Evolutionary conservation across 2,113 vertebrate genomes (phyloP).

Genomic region (Hydrolagus affinis): DNA sequence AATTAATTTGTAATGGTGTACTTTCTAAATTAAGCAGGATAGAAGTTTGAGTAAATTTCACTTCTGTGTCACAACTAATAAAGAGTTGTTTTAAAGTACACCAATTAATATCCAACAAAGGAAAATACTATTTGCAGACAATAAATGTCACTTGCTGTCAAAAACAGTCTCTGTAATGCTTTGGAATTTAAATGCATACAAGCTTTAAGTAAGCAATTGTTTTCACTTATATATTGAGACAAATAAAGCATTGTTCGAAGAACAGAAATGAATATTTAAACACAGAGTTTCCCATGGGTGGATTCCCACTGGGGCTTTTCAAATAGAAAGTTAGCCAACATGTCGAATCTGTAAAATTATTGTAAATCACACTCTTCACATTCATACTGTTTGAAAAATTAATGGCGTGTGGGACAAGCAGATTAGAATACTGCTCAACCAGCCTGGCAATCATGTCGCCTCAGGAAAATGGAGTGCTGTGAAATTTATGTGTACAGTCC

Average conservation of each 20-base stretch:
- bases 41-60: not conserved
- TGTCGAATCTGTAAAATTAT: conserved; percentile 1
- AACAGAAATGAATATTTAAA: conserved; percentile 26
- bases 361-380: conserved; percentile 24
- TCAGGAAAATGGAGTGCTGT: not conserved
- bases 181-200: not conserved
- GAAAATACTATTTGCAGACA: not conserved
- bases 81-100: not conserved
- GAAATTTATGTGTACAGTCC: not conserved
- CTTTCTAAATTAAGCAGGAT: too few species aligned
- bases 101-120: not conserved
- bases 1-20: too few species aligned
- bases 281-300: not conserved
- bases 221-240: not conserved
- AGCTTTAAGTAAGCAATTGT: not conserved
- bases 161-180: not conserved
- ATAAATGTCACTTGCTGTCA: not conserved
- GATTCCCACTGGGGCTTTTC: conserved; percentile 1
- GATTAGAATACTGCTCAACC: conserved; percentile 27
- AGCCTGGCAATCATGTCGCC: conserved; percentile 6
- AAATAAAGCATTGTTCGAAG: conserved; percentile 16
- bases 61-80: not conserved
- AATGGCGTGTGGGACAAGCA: conserved; percentile 32
- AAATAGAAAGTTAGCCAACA: conserved; percentile 20
- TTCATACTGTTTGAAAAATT: conserved; percentile 25